Evolutionary conservation across 2,113 vertebrate species (phyloP), one percentile per base, ranked within the genome.

Genomic region (Meleagris gallopavo): DNA sequence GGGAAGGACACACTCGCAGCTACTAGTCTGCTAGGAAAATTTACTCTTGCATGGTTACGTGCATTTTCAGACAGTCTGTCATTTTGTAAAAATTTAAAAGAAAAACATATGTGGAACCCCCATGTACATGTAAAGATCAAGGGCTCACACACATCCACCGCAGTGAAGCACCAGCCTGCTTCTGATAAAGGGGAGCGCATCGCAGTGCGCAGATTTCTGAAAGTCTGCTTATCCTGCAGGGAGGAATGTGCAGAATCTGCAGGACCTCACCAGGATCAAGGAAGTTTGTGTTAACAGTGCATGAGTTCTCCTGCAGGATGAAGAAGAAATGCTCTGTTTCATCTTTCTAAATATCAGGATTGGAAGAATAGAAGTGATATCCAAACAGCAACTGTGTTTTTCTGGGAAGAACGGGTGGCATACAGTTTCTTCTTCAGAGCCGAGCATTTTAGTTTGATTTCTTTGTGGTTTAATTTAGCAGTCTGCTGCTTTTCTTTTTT

Each of bases 211-310:
- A 48, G 60, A 29, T 67, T 83, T n/a, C 88, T 91, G 52, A 55
- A 46, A 74, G 55, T 52, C n/a, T 36, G 46, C 88, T 75, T 88
- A 54, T 32, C 94, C 94, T 93, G 91, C 94, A 86, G 93, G 3
- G 94, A 95, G 88, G 91, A 88, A 95, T 96, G 57, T 93, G 95
- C 88, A 96, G 95, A 95, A 95, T 96, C 85, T 95, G 88, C 90
- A 96, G 85, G 85, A 79, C 30, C 72, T 88, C 88, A 81, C 69
- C 67, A 83, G 85, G 93, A 96, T 94, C 88, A 82, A 95, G 88
- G 79, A 88, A 50, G 30, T 86, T 91, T 77, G 69, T 83, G 54
- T 88, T 91, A 86, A 85, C 84, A 85, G 4, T 29, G 61, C 43
- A 67, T 27, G 75, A 45, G 67, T 46, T 41, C 30, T 83, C 57